Percentiles rank a stretch among this genome's conserved stretches.
phyloP scores from a whole-genome alignment of 2,113 vertebrate species.

The Ptychochromis oligacanthus region DNA sequence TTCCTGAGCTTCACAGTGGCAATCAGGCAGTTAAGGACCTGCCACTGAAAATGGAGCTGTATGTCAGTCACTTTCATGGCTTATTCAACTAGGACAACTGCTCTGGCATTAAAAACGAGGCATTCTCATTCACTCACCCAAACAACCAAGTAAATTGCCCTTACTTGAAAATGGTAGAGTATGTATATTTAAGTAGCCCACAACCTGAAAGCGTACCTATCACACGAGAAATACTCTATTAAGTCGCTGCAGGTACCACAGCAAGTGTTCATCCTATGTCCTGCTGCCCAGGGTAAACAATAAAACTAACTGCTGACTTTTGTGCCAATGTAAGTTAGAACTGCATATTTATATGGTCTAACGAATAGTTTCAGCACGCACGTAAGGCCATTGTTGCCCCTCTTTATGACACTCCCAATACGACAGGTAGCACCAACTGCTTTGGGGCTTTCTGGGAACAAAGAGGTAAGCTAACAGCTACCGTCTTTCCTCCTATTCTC shows the following conservation, averaged over 20 bases:
- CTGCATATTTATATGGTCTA: neutral
- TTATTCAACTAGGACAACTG: slow-evolving; percentile 65
- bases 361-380: neutral
- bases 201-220: slow-evolving; percentile 24
- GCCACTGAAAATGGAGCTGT: slow-evolving; percentile 75
- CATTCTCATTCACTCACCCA: slow-evolving; percentile 64
- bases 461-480: neutral
- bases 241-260: neutral
- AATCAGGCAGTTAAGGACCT: slow-evolving; percentile 79
- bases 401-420: neutral
- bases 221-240: neutral
- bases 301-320: neutral
- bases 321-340: neutral
- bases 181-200: slow-evolving; percentile 18
- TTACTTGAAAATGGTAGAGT: slow-evolving; percentile 41
- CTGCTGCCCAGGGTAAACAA: neutral
- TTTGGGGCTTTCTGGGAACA: neutral
- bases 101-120: slow-evolving; percentile 54
- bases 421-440: slow-evolving; percentile 19
- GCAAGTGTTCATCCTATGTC: neutral
- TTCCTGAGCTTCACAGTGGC: slow-evolving; percentile 75
- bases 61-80: slow-evolving; percentile 78
- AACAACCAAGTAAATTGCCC: slow-evolving; percentile 55
- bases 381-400: neutral
- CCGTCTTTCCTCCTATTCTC: too few species aligned